Evolutionary conservation across 92 coral and sea anemone genomes (phyloP).

Genomic region (Epizoanthus fatuus): DNA sequence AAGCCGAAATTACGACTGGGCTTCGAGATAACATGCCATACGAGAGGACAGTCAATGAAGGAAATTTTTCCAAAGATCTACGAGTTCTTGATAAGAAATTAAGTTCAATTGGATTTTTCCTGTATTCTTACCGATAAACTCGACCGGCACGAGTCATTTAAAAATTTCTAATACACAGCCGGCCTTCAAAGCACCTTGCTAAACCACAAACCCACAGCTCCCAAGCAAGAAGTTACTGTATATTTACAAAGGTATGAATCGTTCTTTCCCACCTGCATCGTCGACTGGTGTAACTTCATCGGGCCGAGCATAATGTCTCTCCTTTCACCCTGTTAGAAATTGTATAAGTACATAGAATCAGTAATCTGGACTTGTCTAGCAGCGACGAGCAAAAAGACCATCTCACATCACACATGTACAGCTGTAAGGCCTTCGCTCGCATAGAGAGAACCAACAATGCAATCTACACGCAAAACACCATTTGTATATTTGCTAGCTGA

Average conservation of each 20-base stretch:
- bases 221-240: slow-evolving; percentile 62
- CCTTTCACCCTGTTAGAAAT: slow-evolving; percentile 84
- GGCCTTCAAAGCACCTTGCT: slow-evolving; percentile 17
- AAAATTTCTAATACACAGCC: not conserved
- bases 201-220: slow-evolving; percentile 48
- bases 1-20: not conserved
- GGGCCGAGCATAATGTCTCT: slow-evolving; percentile 94
- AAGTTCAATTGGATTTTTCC: not conserved
- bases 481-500: slow-evolving; percentile 29
- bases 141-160: not conserved
- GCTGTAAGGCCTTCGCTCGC: not conserved
- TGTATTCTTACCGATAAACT: slow-evolving; percentile 8
- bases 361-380: slow-evolving; percentile 32
- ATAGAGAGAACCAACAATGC: not conserved
- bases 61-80: slow-evolving; percentile 32
- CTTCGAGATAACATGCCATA: slow-evolving; percentile 21
- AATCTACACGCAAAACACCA: slow-evolving; percentile 41
- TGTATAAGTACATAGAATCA: slow-evolving; percentile 19
- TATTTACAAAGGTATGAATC: slow-evolving; percentile 53
- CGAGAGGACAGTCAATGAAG: not conserved
- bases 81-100: slow-evolving; percentile 18
- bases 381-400: slow-evolving; percentile 20
- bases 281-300: slow-evolving; percentile 95
- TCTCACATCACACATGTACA: too few relatives aligned
- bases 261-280: slow-evolving; percentile 94